Evolutionary conservation across 1,140 invertebrate species (phyloP).

Genomic region (Odontomachus brunneus): DNA sequence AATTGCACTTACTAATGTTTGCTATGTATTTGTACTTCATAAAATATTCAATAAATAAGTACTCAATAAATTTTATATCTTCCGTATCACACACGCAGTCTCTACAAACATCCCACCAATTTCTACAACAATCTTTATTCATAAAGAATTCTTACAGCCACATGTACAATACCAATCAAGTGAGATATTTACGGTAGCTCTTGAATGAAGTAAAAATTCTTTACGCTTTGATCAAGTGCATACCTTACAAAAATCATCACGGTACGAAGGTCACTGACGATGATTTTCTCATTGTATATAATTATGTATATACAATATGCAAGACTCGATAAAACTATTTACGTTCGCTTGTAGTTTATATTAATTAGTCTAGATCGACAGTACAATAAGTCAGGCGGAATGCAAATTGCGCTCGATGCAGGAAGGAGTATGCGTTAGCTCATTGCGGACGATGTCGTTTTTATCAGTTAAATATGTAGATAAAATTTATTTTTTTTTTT

Average conservation of each 20-base stretch:
- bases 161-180: slow-evolving; percentile 83
- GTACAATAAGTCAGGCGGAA: slow-evolving; percentile 79
- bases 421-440: slow-evolving; percentile 66
- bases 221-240: slow-evolving; percentile 80
- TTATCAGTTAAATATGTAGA: slow-evolving; percentile 41
- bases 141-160: slow-evolving; percentile 83
- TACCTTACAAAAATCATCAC: slow-evolving; percentile 83
- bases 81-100: neutral
- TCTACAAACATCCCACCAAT: slow-evolving; percentile 47
- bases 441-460: slow-evolving; percentile 63
- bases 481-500: neutral
- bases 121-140: slow-evolving; percentile 86
- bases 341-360: slow-evolving; percentile 77
- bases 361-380: slow-evolving; percentile 74
- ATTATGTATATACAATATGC: slow-evolving; percentile 83
- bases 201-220: slow-evolving; percentile 83
- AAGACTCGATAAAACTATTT: slow-evolving; percentile 78
- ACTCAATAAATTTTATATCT: slow-evolving; percentile 28
- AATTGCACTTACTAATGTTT: neutral
- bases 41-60: neutral
- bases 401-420: slow-evolving; percentile 72
- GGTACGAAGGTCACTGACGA: slow-evolving; percentile 79
- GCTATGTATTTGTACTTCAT: slow-evolving; percentile 19
- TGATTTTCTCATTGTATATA: slow-evolving; percentile 82
- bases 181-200: slow-evolving; percentile 81